Percentiles rank a stretch among this genome's conserved stretches.
phyloP scores from a whole-genome alignment of 2,888 invertebrate genomes.

The Eugnorisma glareosa region DNA sequence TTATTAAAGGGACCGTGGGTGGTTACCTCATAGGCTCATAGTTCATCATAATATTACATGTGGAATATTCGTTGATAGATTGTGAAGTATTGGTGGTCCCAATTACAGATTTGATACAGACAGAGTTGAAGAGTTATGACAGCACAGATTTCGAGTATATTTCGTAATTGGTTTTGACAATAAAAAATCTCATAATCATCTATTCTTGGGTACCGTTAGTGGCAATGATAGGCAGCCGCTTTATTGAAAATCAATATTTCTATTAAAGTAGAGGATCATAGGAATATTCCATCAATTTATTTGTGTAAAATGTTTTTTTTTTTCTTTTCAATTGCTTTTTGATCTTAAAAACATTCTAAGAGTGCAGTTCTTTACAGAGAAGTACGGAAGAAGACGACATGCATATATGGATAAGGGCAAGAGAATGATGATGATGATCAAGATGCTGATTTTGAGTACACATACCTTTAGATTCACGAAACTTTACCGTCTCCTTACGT shows the following conservation, averaged over 20 bases:
- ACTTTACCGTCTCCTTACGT: background rate
- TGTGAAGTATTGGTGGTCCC: conserved; percentile 9
- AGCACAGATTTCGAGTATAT: conserved; percentile 4
- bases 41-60: background rate
- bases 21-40: conserved; percentile 11
- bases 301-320: background rate
- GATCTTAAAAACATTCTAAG: background rate
- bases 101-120: conserved; percentile 46
- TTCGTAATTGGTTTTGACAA: conserved; percentile 16
- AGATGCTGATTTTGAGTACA: background rate
- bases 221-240: too few species aligned
- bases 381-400: background rate
- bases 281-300: background rate
- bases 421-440: background rate
- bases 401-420: background rate
- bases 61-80: background rate
- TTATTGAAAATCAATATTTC: background rate
- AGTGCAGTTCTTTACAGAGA: background rate
- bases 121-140: conserved; percentile 16
- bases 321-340: background rate
- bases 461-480: background rate
- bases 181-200: background rate
- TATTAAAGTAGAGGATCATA: background rate
- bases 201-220: background rate
- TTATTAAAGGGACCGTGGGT: conserved; percentile 21